A percentile compares a stretch with the other conserved stretches of the same genome.
These are phyloP conservation scores for Rhinogobius similis DNA, from an alignment of 2,113 vertebrate species.

Conservation along the genomic window DNA sequence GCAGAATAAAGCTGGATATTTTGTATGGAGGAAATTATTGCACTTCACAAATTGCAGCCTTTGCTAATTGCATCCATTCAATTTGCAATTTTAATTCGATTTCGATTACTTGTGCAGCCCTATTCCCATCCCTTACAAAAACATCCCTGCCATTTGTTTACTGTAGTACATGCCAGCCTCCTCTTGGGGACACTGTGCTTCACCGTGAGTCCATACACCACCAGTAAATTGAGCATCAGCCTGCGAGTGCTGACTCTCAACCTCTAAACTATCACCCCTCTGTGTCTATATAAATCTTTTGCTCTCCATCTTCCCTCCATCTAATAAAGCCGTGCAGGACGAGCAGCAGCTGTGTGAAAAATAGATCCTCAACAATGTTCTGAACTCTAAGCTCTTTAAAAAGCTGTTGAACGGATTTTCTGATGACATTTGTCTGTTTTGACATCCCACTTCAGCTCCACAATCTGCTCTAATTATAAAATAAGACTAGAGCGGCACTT, in stretches of 20 bases:
- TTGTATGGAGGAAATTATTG: too few relatives aligned
- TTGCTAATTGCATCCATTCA: too few relatives aligned
- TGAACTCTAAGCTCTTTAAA: not conserved
- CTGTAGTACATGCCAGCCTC: slow-evolving; percentile 28
- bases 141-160: not conserved
- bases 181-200: slow-evolving; percentile 43
- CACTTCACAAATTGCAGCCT: too few relatives aligned
- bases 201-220: slow-evolving; percentile 21
- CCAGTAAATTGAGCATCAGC: slow-evolving; percentile 13
- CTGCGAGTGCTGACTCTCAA: slow-evolving; percentile 35
- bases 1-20: too few relatives aligned
- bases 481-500: slow-evolving; percentile 56
- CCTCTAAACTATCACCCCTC: slow-evolving; percentile 53
- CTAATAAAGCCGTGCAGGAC: slow-evolving; percentile 33
- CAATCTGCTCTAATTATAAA: slow-evolving; percentile 48
- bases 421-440: not conserved
- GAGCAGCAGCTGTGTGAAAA: slow-evolving; percentile 43
- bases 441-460: slow-evolving; percentile 8
- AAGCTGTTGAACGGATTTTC: not conserved
- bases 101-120: too few relatives aligned
- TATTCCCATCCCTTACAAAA: too few relatives aligned
- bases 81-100: too few relatives aligned
- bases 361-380: slow-evolving; percentile 17
- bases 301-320: slow-evolving; percentile 28
- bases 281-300: slow-evolving; percentile 62